These are phyloP conservation scores for Pygathrix nemaeus DNA, from an alignment of 2,113 vertebrate genomes.

Conservation along the genomic window DNA sequence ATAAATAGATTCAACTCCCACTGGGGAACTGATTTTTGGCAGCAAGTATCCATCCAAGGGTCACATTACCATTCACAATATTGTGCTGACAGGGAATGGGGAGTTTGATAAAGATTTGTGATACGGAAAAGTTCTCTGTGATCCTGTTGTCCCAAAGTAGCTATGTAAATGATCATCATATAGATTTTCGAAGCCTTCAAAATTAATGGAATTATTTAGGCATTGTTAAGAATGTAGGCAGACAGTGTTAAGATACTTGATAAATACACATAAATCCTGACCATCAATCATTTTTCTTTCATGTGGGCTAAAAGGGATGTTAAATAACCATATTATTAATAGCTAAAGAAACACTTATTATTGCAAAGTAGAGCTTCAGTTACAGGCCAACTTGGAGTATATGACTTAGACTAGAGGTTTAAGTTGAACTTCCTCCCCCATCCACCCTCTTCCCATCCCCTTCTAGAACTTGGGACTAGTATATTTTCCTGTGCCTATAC, in stretches of 20 bases:
- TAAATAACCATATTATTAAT: not conserved
- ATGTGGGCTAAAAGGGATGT: not conserved
- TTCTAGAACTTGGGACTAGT: not conserved
- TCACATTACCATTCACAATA: not conserved
- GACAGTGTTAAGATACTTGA: not conserved
- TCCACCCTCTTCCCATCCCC: not conserved
- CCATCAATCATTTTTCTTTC: not conserved
- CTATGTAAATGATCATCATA: not conserved
- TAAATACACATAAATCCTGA: not conserved
- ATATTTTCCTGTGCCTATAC: not conserved
- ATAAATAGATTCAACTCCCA: not conserved
- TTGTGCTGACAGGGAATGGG: not conserved
- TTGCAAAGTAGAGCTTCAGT: not conserved
- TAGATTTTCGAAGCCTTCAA: not conserved
- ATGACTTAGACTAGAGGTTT: not conserved
- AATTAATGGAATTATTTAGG: not conserved
- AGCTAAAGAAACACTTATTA: not conserved
- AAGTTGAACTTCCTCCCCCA: not conserved
- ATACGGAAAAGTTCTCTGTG: not conserved
- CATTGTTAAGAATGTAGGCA: not conserved
- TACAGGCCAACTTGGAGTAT: not conserved
- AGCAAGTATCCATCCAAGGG: not conserved
- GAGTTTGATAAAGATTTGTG: not conserved
- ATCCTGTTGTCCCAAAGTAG: not conserved
- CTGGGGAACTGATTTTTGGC: not conserved